phyloP scores from a whole-genome alignment of 2,797 vertebrate genomes.

The Eulemur albifrons region DNA sequence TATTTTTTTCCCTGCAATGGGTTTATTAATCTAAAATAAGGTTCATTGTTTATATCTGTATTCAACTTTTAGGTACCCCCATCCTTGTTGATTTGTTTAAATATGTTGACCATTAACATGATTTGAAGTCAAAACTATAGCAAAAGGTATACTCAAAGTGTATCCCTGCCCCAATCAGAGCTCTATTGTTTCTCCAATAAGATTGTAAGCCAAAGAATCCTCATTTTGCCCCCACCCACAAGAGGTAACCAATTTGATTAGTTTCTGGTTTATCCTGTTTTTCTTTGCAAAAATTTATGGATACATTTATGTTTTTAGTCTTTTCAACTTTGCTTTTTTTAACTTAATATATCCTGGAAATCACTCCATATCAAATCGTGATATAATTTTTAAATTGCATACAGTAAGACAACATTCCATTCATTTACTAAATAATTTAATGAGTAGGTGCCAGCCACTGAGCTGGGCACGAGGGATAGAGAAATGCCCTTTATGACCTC shows the following conservation, averaged over 20 bases:
- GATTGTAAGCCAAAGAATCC: neutral
- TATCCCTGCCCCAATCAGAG: neutral
- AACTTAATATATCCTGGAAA: neutral
- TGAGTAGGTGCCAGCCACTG: neutral
- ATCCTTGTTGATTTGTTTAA: neutral
- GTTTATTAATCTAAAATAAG: neutral
- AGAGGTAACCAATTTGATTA: neutral
- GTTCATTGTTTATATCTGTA: neutral
- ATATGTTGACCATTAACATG: neutral
- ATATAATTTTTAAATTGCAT: neutral
- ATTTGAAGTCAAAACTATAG: neutral
- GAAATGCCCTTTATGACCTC: neutral
- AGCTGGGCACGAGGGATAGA: neutral
- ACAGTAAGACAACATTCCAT: neutral
- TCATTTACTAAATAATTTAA: neutral
- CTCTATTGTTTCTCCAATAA: neutral
- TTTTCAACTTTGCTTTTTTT: neutral
- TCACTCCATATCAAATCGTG: slow-evolving; percentile 3
- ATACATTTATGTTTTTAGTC: neutral
- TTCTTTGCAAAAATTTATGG: neutral
- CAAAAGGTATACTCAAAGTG: neutral
- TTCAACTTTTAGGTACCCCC: neutral
- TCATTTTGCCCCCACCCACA: neutral
- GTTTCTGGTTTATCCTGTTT: neutral
- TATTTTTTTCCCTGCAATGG: neutral